Base-by-base conservation (phyloP, 1,140 invertebrate species). In the Melanaphis sacchari region DNA sequence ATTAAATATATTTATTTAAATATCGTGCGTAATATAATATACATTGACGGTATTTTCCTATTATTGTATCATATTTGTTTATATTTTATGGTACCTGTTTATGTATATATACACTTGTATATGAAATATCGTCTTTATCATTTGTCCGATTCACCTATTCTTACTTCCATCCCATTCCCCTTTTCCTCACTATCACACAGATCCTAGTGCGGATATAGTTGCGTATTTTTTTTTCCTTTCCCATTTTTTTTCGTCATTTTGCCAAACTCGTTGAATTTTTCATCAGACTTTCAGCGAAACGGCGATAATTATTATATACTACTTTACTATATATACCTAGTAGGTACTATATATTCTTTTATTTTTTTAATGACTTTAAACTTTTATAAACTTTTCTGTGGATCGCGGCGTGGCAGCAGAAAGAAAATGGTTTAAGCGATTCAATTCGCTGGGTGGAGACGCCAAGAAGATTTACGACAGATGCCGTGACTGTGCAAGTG, bases 381-480 rank as follows among this genome's bases (percentile, higher is more conserved):
- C 36, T 40, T 89, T 89, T 54, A 52, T 40, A 89, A 89, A 89
- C 88, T 89, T 54, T 89, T 54, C 46, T 18, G 49, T 40, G 9
- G 9, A 40, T 24, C 38, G 5, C 26, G n/a, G 36, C 36, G 76
- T n/a, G 31, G 7, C 11, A 36, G 11, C 18, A 52, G 31, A 52
- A 89, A 54, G 49, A 46, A 87, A 8, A 76, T 76, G 18, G n/a
- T 76, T n/a, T 76, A 54, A 38, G 88, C 36, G 41, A 89, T 89
- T 89, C 49, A 89, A 89, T 54, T 89, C 21, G 26, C 49, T 9
- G 8, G 22, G 41, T 8, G 87, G 31, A 24, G 11, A 40, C 3
- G 82, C 41, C 9, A 1, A 66, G 89, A 66, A 90, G 89, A 90
- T 90, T 66, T 90, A 66, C 59, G 52, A 90, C 59, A 76, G 26